Evolutionary conservation across 2,888 invertebrate genomes (phyloP), one percentile per base, ranked within the genome.

Genomic region (Rhabditoides inermis): DNA sequence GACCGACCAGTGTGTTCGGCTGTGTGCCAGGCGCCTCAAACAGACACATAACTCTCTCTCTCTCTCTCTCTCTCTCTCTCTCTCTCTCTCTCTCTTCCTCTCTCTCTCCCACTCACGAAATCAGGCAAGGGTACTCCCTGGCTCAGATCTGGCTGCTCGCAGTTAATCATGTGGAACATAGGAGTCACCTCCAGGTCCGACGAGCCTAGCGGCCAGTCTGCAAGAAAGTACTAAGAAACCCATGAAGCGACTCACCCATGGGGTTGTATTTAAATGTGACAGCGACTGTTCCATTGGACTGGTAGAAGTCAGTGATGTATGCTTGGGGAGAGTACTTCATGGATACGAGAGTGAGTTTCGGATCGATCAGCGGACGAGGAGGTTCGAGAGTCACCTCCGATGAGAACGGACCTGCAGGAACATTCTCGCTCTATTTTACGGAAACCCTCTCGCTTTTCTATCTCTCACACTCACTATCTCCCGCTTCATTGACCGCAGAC

Each of bases 151-250:
- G 70, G 57, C 12, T 61, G 55, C 10, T 53, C 55, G 50, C 73
- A 73, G 7, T 58, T 61, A 20, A 73, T 53, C 46, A 67, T 41
- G 44, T 72, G 72, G 48, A 73, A 73, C 32, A 69, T 47, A 28
- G 73, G 72, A 15, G 52, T 53, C 3, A 73, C 65, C 20, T 58
- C 58, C 2, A 73, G 47, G 49, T 73, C 73, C 2, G 51, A 41
- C 18, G 56, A 45, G 22, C 71, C 73, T 20, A 71, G 55, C 2
- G 66, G 65, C 73, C 73, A 73, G 23, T 55, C 70, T 64, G 49
- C 20, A 47, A 46, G 42, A 50, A 51, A 26, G 6, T 26, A 4
- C 5, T 22, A 18, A 28, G 20, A 6, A 20, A 28, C 4, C 4
- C n/a, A 5, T 28, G 27, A 18, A 30, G 30, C 15, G 25, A 45